Base-by-base conservation (phyloP, 37 sponge, comb jelly and placozoan genomes). In the Ianthella basta region DNA sequence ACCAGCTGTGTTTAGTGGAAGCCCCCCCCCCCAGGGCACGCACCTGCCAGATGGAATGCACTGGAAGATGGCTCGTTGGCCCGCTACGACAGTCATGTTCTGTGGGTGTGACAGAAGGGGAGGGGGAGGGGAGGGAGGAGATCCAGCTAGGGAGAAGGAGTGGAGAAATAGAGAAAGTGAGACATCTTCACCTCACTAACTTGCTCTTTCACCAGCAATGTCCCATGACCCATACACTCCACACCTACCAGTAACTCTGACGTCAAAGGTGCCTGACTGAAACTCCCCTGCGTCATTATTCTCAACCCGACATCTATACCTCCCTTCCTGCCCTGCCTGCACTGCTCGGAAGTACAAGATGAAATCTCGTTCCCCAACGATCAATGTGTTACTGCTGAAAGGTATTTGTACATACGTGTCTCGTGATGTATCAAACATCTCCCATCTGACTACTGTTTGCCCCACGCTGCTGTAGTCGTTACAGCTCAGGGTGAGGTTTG, bases 11-110 rank as follows among this genome's bases (percentile, higher is more conserved):
- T 44, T 3, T 44, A 44, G 50, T 8, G 8, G 50, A 10, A 44
- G 50, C 50, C 50, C 50, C 3, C 50, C 50, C 50, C 3, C 50
- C 50, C 50, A 44, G 8, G 8, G 6, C 50, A 69, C 70, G 10
- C 70, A 69, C 70, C 34, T 35, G 29, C 70, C 70, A 30, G 70
- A 34, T 30, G 70, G 70, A 34, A 69, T 69, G 70, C 70, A 69
- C 70, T 69, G 70, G 34, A 69, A 69, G 33, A 69, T 35, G 34
- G 70, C 70, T 18, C 34, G 29, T 1, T 35, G 29, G 35, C 70
- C 70, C 1, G 27, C 34, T 3, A 35, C 35, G 3, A 69, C 70
- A 30, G 70, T 69, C 35, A 30, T 30, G 35, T 69, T 30, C 6
- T 69, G 33, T 30, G 70, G 70, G 33, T 35, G 10, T 4, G 70